Evolutionary conservation across 2,113 vertebrate species (phyloP), one percentile per base, ranked within the genome.

Genomic region (Actenoides hombroni): DNA sequence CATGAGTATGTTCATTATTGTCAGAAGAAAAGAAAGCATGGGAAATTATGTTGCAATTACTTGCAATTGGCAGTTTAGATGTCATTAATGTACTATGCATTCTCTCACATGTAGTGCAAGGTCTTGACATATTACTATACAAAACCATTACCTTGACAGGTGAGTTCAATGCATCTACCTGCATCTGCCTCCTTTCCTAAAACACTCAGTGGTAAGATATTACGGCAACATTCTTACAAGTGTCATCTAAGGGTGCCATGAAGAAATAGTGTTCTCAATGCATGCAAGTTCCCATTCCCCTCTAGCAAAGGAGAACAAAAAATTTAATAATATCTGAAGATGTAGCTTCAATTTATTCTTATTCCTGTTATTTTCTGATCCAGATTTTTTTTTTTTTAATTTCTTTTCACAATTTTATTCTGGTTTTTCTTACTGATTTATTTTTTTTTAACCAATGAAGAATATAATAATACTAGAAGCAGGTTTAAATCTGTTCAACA

Each of bases 391-490:
- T 24, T 5, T 33, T 25, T 20, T 3, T 29, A 37, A 29, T 74
- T 88, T 56, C 3, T 29, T 81, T 60, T 74, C 26, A 33, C 1
- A 57, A 10, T 56, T 84, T 81, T 49, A 39, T 83, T 85, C 28
- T 83, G 6, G 0, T 39, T 90, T 74, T 76, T 4, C 74, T 44
- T 76, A 46, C 15, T 1, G 0, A 20, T 33, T 90, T 46, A 9
- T 46, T 46, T 46, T 46, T 46, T 80, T 88, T 86, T 49, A 13
- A 54, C 5, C 10, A 59, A 0, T 35, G 37, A 65, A 77, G 5
- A 74, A 0, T 1, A 7, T 78, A 53, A 73, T 0, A 0, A 17
- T 42, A 39, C 19, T 81, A 71, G 40, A 40, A 71, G n/a, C 24
- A 65, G 10, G 53, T 79, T 51, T 80, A 57, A 35, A 35, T 65